Base-by-base conservation (phyloP, 2,888 invertebrate genomes). In the Abrostola triplasia region DNA sequence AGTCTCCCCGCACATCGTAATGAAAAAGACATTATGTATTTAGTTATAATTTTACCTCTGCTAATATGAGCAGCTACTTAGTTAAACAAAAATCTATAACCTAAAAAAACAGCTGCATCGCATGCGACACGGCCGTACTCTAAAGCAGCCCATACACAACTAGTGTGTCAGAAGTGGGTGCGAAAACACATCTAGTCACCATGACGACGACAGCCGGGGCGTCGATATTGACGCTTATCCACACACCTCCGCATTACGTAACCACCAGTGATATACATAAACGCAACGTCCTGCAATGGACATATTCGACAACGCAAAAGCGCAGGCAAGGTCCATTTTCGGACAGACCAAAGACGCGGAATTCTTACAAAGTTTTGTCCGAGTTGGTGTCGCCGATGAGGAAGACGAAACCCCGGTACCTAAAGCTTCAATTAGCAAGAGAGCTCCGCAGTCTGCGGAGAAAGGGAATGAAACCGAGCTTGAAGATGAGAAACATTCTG, bases 281-380 rank as follows among this genome's bases (percentile, higher is more conserved):
- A 60, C 11, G 51, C 55, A 36, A 62, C 51, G 40, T 10, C 11
- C 56, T 49, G 42, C 54, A 36, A 90, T 91, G 86, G 90, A 90
- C 57, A 88, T 73, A 67, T 85, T 88, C 67, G 92, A 92, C 54
- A 90, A 88, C 67, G 95, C 91, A 13, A 92, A 91, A 82, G 92
- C 92, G 36, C 95, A 95, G 76, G 93, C 95, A 44, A 95, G 95
- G 53, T 95, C 95, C 66, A 96, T 97, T 56, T 90, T 97, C n/a
- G 96, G 96, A 59, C 95, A 96, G 38, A 96, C 96, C 51, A 95
- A 96, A 82, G 96, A 97, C 76, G 96, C 96, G 11, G 97, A 98
- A 85, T 95, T 97, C 79, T 88, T 98, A 13, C 97, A 97, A 91
- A 97, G 97, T 86, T 98, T 97, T 86, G 96, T 97, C 12, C 95